These are phyloP conservation scores for Ophonus ardosiacus DNA, from an alignment of 2,888 invertebrate genomes.

Conservation along the genomic window DNA sequence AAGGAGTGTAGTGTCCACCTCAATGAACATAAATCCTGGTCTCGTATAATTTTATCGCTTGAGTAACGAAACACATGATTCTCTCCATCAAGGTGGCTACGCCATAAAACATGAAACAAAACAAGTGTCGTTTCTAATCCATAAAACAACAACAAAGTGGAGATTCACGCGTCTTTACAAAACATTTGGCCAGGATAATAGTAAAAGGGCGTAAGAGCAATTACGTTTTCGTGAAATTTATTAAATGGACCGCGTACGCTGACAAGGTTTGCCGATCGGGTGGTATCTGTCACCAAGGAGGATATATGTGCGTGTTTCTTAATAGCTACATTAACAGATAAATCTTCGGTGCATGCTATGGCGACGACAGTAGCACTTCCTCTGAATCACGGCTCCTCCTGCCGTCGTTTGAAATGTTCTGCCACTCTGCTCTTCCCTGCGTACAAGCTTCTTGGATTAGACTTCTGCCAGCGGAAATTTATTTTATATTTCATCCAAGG, in stretches of 20 bases:
- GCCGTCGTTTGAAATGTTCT: neutral
- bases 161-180: conserved; percentile 56
- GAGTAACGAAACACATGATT: conserved; percentile 44
- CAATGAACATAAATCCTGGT: conserved; percentile 15
- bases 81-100: neutral
- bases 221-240: conserved; percentile 61
- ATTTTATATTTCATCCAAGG: conserved; percentile 53
- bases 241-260: conserved; percentile 46
- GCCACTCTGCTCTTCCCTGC: conserved; percentile 12
- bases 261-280: conserved; percentile 49
- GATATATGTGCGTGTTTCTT: conserved; percentile 64
- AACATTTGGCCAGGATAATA: conserved; percentile 58
- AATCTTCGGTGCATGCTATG: conserved; percentile 59
- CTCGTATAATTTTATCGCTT: neutral
- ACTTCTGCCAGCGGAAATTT: conserved; percentile 56
- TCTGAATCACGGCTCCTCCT: conserved; percentile 55
- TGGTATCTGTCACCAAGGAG: conserved; percentile 50
- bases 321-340: conserved; percentile 64
- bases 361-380: conserved; percentile 61
- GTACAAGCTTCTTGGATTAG: conserved; percentile 61
- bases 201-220: conserved; percentile 56
- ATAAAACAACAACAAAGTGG: conserved; percentile 59
- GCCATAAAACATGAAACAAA: conserved; percentile 39
- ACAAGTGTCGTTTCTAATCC: conserved; percentile 50
- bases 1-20: neutral